A percentile compares a stretch with the other conserved stretches of the same genome.
Evolutionary conservation across 2,888 invertebrate genomes (phyloP).

Genomic region (Cerastoderma edule): DNA sequence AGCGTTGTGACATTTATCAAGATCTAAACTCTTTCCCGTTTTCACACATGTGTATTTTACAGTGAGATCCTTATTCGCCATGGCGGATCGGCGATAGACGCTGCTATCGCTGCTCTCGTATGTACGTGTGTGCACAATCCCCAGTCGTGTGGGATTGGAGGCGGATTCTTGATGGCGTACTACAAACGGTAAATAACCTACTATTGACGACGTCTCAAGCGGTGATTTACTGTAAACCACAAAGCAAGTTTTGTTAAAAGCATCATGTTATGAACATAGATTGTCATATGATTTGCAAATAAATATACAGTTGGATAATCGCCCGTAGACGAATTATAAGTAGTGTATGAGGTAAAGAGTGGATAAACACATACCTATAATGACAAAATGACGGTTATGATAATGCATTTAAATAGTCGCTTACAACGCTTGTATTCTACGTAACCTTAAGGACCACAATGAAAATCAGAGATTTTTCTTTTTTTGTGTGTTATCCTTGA

Average conservation of each 20-base stretch:
- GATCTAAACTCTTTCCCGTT: no score
- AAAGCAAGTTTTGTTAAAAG: neutral
- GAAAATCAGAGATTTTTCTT: no score
- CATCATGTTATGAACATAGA: neutral
- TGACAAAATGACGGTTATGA: no score
- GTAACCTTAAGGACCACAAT: no score
- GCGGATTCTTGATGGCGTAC: conserved; percentile 84
- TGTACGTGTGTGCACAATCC: conserved; percentile 90
- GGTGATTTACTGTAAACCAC: neutral
- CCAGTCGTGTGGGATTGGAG: conserved; percentile 90
- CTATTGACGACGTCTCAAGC: neutral
- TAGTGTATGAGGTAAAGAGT: no score
- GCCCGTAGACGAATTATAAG: no score
- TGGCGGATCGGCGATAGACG: conserved; percentile 90
- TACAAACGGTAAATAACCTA: conserved; percentile 63
- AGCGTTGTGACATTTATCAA: no score
- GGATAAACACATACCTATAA: no score
- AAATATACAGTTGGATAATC: neutral
- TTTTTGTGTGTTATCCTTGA: neutral
- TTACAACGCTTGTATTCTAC: no score
- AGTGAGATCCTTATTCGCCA: conserved; percentile 61
- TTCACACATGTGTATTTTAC: neutral
- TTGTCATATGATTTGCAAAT: neutral
- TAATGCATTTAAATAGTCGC: no score
- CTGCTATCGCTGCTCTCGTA: conserved; percentile 89